A percentile compares a stretch with the other conserved stretches of the same genome.
Evolutionary conservation across 2,113 vertebrate genomes (phyloP).

Genomic region (Leiothrix lutea): DNA sequence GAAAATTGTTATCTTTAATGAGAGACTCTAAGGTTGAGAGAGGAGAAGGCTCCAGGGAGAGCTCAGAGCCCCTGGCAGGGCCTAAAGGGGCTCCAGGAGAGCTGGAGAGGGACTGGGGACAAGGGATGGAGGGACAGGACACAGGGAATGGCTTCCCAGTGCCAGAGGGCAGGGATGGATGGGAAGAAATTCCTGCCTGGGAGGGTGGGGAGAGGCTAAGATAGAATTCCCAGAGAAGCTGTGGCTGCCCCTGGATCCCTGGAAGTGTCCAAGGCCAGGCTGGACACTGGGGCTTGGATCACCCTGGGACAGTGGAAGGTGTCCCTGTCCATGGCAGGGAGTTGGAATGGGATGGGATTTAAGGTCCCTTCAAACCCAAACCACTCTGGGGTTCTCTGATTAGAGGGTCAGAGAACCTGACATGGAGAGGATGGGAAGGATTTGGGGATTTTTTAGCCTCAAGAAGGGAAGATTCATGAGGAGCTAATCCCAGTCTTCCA

Average conservation of each 20-base stretch:
- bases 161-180: not conserved
- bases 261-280: accelerated
- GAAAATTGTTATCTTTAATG: not conserved
- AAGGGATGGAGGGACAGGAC: not conserved
- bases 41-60: not conserved
- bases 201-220: not conserved
- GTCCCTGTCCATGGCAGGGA: not conserved
- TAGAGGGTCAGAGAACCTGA: not conserved
- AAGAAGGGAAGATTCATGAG: not conserved
- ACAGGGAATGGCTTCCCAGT: not conserved
- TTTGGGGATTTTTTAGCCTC: not conserved
- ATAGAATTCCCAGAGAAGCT: not conserved
- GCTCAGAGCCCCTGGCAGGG: not conserved
- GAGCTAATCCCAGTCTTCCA: not conserved
- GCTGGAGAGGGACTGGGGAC: not conserved
- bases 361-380: not conserved
- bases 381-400: not conserved
- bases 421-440: not conserved
- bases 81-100: not conserved
- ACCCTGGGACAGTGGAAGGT: accelerated
- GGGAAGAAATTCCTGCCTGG: not conserved
- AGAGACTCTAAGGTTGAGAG: no score
- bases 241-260: not conserved
- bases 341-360: not conserved
- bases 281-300: not conserved